Base-by-base conservation (phyloP, 2,888 invertebrate species). In the Nysson spinosus region DNA sequence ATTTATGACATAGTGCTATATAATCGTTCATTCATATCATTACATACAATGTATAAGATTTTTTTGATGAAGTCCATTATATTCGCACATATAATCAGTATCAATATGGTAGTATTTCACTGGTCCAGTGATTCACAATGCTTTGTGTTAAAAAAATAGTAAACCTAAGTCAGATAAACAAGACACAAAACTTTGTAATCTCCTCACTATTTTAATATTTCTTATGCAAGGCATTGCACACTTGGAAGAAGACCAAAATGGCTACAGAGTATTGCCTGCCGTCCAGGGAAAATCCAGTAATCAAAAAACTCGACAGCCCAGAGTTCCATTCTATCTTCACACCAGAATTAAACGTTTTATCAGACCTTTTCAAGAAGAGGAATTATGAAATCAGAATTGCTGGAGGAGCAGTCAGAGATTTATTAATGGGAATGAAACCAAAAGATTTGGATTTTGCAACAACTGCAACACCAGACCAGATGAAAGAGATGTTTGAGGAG, bases 381-480 rank as follows among this genome's bases (percentile, higher is more conserved):
- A 90, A 93, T 49, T 92, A 93, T 90, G 96, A 98, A 87, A 89
- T 99, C 57, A 90, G 99, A 75, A 93, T 99, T 61, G 99, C 98
- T 32, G 99, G 99, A 39, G 99, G 99, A 3, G 98, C 99, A 12
- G 99, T 99, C 0, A 91, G 96, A 70, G 96, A 96, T 87, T 89
- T 96, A 22, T 85, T 97, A n/a, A 91, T 93, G 91, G 91, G 92
- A 3, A 91, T 90, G 46, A 88, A 89, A 72, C 97, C 98, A 0
- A 94, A 94, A 82, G 99, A 99, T 88, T 88, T 99, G 44, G 99
- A 99, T 88, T 98, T 99, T 89, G 99, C 99, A 0, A 98, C 99
- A 4, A 95, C 94, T 11, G 99, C 99, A 5, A 99, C 98, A 0
- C 99, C 99, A 0, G 90, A 92, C 11, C 91, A 99, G 89, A 98